These are phyloP conservation scores for Ptychobarbus kaznakovi DNA, from an alignment of 2,797 vertebrate species.

Conservation along the genomic window DNA sequence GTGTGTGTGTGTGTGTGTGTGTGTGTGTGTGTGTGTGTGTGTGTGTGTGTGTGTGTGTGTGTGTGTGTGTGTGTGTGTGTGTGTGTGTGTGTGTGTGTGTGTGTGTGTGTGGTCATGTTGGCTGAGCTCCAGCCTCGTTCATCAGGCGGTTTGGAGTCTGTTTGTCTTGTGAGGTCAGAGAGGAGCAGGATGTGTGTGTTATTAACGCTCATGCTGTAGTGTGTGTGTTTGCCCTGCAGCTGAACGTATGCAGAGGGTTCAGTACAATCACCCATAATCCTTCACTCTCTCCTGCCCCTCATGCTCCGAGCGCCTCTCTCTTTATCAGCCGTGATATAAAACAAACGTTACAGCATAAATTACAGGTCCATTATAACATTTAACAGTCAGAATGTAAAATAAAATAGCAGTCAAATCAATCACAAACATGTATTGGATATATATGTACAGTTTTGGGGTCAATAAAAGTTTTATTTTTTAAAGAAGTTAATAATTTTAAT, in stretches of 20 bases:
- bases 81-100: slow-evolving; percentile 24
- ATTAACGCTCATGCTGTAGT: slow-evolving; percentile 80
- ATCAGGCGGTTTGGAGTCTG: slow-evolving; percentile 52
- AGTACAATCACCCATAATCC: slow-evolving; percentile 84
- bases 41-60: slow-evolving; percentile 23
- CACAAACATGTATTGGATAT: not conserved
- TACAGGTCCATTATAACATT: slow-evolving; percentile 91
- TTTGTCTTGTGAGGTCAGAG: slow-evolving; percentile 72
- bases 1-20: slow-evolving; percentile 23
- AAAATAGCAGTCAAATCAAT: slow-evolving; percentile 83
- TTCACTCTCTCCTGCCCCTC: slow-evolving; percentile 82
- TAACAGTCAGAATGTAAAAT: slow-evolving; percentile 73
- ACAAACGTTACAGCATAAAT: slow-evolving; percentile 96
- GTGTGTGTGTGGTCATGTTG: slow-evolving; percentile 46
- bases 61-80: slow-evolving; percentile 21
- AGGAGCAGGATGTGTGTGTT: slow-evolving; percentile 76
- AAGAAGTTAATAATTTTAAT: not conserved
- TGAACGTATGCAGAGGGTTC: slow-evolving; percentile 87
- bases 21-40: slow-evolving; percentile 23
- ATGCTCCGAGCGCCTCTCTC: slow-evolving; percentile 87
- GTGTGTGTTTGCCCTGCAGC: slow-evolving; percentile 79
- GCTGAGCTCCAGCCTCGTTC: slow-evolving; percentile 39
- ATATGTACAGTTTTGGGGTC: not conserved
- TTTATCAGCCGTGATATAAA: slow-evolving; percentile 91
- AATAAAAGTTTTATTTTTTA: not conserved